Conservation (phyloP, 53 echinoderm and acorn worm genomes). For the Antedon mediterranea region DNA sequence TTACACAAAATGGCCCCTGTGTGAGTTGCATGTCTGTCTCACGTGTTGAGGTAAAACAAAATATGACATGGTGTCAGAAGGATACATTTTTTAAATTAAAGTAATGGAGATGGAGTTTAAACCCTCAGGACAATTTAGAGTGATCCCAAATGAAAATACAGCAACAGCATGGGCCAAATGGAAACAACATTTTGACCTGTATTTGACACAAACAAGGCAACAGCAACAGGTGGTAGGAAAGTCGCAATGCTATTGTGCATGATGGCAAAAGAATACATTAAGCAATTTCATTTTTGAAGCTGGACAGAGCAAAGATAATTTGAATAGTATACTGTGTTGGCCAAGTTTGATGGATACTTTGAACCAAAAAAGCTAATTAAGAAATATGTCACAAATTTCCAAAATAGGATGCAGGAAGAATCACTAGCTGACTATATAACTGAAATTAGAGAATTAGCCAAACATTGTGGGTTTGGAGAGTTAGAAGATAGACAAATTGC, state of each 20-base stretch:
- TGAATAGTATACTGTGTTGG: conserved; percentile 1
- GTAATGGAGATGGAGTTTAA: too few relatives aligned
- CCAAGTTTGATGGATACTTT: conserved; percentile 16
- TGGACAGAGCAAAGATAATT: neutral
- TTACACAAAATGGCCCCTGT: neutral
- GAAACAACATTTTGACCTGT: too few relatives aligned
- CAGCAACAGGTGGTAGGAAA: too few relatives aligned
- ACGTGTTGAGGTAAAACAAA: neutral
- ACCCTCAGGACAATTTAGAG: too few relatives aligned
- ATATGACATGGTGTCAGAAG: too few relatives aligned
- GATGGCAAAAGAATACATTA: too few relatives aligned
- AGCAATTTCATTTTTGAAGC: too few relatives aligned
- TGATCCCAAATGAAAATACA: too few relatives aligned
- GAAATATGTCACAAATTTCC: conserved; percentile 5
- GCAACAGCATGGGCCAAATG: too few relatives aligned
- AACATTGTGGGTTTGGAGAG: conserved; percentile 4
- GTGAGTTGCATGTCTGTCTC: neutral
- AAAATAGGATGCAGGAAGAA: neutral
- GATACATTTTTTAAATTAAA: too few relatives aligned
- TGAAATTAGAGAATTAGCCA: neutral
- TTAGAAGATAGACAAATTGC: conserved; percentile 1
- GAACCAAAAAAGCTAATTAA: conserved; percentile 15
- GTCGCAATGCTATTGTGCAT: too few relatives aligned
- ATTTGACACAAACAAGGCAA: too few relatives aligned
- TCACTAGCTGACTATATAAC: neutral